Evolutionary conservation across 2,888 invertebrate genomes (phyloP).

Genomic region (Coecobrya sp.): DNA sequence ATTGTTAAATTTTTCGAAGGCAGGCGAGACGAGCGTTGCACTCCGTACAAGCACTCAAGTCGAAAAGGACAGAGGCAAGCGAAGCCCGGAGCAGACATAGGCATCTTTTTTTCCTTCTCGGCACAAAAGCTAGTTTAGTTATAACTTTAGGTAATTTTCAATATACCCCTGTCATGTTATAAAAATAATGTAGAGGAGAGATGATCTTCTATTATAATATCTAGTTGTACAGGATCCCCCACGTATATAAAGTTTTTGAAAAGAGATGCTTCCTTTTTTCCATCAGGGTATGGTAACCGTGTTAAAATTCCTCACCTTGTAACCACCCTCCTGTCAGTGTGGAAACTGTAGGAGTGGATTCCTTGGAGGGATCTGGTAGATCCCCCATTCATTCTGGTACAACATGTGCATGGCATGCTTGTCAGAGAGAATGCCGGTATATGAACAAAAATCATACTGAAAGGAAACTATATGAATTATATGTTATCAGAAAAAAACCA

Average conservation of each 20-base stretch:
- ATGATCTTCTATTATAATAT: neutral
- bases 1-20: slow-evolving; percentile 64
- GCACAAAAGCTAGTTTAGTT: slow-evolving; percentile 46
- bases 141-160: neutral
- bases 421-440: slow-evolving; percentile 79
- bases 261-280: slow-evolving; percentile 41
- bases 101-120: slow-evolving; percentile 74
- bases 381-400: slow-evolving; percentile 80
- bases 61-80: slow-evolving; percentile 82
- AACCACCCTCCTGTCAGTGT: slow-evolving; percentile 45
- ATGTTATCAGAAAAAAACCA: too few relatives aligned
- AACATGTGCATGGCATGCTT: slow-evolving; percentile 81
- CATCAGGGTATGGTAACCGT: slow-evolving; percentile 12
- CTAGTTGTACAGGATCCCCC: slow-evolving; percentile 62
- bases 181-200: neutral
- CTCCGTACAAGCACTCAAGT: slow-evolving; percentile 82
- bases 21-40: slow-evolving; percentile 83
- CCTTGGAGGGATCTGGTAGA: slow-evolving; percentile 42
- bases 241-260: neutral
- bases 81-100: slow-evolving; percentile 83
- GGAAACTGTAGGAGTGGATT: slow-evolving; percentile 37
- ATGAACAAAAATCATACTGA: slow-evolving; percentile 44
- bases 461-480: neutral
- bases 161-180: neutral
- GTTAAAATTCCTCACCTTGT: slow-evolving; percentile 24